phyloP scores from a whole-genome alignment of 1,140 invertebrate genomes.

The Temnothorax curvispinosus region DNA sequence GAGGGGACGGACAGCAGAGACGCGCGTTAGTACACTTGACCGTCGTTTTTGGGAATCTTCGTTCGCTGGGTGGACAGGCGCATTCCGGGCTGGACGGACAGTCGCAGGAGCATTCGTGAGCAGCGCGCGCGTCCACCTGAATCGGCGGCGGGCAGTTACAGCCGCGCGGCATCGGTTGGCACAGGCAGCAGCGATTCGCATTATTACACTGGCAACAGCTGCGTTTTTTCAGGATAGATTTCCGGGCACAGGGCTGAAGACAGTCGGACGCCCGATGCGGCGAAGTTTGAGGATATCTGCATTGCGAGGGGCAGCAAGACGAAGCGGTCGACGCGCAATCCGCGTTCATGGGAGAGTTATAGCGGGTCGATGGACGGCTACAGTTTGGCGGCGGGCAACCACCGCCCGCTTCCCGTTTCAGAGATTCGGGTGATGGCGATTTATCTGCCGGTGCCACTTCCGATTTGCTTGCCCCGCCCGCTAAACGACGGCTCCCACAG shows the following conservation, averaged over 20 bases:
- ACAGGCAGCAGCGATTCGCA: conserved; percentile 66
- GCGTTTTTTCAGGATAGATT: conserved; percentile 66
- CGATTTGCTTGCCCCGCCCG: conserved; percentile 67
- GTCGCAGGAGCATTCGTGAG: conserved; percentile 74
- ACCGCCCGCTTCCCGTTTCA: conserved; percentile 48
- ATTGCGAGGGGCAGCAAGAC: conserved; percentile 3
- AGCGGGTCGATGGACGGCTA: conserved; percentile 26
- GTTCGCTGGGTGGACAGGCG: conserved; percentile 75
- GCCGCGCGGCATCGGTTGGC: conserved; percentile 71
- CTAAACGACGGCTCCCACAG: conserved; percentile 57
- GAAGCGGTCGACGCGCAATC: conserved; percentile 29
- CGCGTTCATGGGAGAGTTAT: background rate
- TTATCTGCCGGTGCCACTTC: conserved; percentile 53
- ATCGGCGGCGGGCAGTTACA: conserved; percentile 78
- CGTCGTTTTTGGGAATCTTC: conserved; percentile 70
- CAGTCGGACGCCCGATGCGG: conserved; percentile 22
- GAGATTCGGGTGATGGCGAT: conserved; percentile 16
- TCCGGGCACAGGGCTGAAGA: conserved; percentile 41
- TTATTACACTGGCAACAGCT: conserved; percentile 57
- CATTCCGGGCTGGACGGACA: conserved; percentile 74
- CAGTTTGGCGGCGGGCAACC: conserved; percentile 44
- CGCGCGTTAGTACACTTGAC: conserved; percentile 68
- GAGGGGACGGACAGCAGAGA: conserved; percentile 61
- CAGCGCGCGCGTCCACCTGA: conserved; percentile 70
- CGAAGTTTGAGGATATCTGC: conserved; percentile 13